A percentile compares a stretch with the other conserved stretches of the same genome.
These are phyloP conservation scores for Anomalospiza imberbis DNA, from an alignment of 2,797 vertebrate genomes.

Conservation along the genomic window DNA sequence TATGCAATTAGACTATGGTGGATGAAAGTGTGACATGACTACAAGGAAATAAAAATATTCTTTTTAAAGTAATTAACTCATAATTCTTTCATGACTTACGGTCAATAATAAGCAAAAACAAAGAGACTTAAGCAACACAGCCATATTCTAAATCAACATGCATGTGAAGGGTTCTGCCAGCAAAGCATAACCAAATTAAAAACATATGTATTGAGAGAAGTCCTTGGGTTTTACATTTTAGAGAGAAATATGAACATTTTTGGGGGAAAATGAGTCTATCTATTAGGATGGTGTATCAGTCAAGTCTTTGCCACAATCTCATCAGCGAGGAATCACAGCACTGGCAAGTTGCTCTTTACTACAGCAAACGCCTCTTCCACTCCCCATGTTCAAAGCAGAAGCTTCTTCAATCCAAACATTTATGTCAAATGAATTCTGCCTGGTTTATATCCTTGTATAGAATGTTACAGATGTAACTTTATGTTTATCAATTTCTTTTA, in stretches of 20 bases:
- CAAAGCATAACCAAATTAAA: background rate
- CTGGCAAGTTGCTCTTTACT: background rate
- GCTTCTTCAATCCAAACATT: background rate
- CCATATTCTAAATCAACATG: accelerated
- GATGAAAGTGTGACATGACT: background rate
- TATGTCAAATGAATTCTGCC: background rate
- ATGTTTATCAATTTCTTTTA: background rate
- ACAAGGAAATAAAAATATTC: background rate
- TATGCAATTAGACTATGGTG: background rate
- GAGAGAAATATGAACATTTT: background rate
- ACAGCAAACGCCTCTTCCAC: background rate
- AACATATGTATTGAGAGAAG: background rate
- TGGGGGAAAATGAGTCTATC: accelerated
- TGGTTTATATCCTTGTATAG: background rate
- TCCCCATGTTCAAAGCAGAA: background rate
- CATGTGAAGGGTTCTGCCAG: background rate
- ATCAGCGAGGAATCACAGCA: background rate
- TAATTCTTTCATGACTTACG: background rate
- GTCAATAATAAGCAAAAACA: background rate
- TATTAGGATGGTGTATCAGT: background rate
- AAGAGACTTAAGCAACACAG: background rate
- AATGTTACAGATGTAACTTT: accelerated
- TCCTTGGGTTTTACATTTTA: background rate
- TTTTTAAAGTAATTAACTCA: background rate
- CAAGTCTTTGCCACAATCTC: background rate